These are phyloP conservation scores for Lucifuga dentata DNA, from an alignment of 2,113 vertebrate genomes.

Conservation along the genomic window DNA sequence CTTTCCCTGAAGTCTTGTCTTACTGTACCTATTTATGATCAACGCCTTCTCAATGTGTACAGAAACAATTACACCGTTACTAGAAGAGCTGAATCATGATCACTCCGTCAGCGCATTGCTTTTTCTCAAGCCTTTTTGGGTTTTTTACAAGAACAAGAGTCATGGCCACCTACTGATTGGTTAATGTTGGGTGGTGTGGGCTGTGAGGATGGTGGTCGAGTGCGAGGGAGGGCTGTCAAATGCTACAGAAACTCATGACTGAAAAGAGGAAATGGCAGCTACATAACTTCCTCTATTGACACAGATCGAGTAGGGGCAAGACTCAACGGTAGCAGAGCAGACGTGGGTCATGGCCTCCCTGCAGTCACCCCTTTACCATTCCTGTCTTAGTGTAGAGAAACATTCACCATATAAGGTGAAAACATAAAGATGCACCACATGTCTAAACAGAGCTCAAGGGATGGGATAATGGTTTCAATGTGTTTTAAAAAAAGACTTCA, in stretches of 20 bases:
- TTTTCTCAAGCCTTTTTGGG: slow-evolving; percentile 24
- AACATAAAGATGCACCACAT: neutral
- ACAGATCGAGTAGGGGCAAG: slow-evolving; percentile 73
- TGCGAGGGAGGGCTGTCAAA: slow-evolving; percentile 72
- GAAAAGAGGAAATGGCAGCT: slow-evolving; percentile 80
- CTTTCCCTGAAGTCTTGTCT: slow-evolving; percentile 75
- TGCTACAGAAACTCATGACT: slow-evolving; percentile 78
- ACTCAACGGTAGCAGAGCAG: slow-evolving; percentile 55
- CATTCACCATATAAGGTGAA: slow-evolving; percentile 43
- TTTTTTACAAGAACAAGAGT: slow-evolving; percentile 66
- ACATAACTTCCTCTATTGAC: slow-evolving; percentile 82
- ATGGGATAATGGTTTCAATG: neutral
- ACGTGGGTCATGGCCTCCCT: slow-evolving; percentile 48
- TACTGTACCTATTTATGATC: slow-evolving; percentile 73
- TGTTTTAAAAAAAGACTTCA: no score
- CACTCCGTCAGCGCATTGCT: slow-evolving; percentile 25
- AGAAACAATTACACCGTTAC: slow-evolving; percentile 67
- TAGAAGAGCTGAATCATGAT: slow-evolving; percentile 76
- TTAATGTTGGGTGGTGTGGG: slow-evolving; percentile 51
- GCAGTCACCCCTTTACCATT: slow-evolving; percentile 39
- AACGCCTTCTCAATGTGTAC: slow-evolving; percentile 66
- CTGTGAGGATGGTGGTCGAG: slow-evolving; percentile 69
- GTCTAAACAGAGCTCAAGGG: neutral
- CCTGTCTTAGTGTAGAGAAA: slow-evolving; percentile 51
- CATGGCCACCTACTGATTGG: slow-evolving; percentile 54